Base-by-base conservation (phyloP, 2,113 vertebrate genomes). In the Cyrtonyx montezumae region DNA sequence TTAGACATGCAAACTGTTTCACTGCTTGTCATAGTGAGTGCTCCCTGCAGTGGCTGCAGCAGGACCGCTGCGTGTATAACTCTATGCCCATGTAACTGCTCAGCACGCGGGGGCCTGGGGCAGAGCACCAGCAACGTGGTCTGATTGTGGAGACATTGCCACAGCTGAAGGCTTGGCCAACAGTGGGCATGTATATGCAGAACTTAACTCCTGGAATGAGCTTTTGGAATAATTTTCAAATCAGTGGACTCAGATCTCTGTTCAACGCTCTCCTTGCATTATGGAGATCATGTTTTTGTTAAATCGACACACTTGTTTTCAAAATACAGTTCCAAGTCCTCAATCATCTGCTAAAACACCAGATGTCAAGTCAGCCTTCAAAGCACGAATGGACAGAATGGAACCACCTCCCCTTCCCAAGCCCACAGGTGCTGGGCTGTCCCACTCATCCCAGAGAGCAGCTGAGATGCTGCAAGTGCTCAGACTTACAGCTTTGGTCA, bases 311-410 rank as follows among this genome's bases (percentile, higher is more conserved):
- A 55, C 20, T 32, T 68, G 4, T 56, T 84, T 66, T 42, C 53
- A 79, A 80, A 86, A 45, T 25, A n/a, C 9, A 26, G 28, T 34
- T 70, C 49, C 0, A 5, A 58, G 84, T 62, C 11, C 6, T 22
- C 56, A 51, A 9, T 49, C 59, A 67, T 63, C 63, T 69, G 70
- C 45, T 67, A 40, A 37, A 46, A 70, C 36, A 26, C 3, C 30
- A n/a, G 26, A 66, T 42, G 30, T 13, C 1, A 1, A 71, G 40
- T 28, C 1, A 49, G 23, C 67, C 56, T 63, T 62, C 66, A 23
- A 58, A 73, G 32, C 0, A 0, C 3, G 5, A 53, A 1, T 0
- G 1, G 37, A 17, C 19, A 25, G 19, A 79, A 34, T 16, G 1
- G 23, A 68, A 45, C 4, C 26, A 17, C 6, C 37, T 45, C 48